Evolutionary conservation across 2,113 vertebrate species (phyloP), one percentile per base, ranked within the genome.

Genomic region (Leptosomus discolor): DNA sequence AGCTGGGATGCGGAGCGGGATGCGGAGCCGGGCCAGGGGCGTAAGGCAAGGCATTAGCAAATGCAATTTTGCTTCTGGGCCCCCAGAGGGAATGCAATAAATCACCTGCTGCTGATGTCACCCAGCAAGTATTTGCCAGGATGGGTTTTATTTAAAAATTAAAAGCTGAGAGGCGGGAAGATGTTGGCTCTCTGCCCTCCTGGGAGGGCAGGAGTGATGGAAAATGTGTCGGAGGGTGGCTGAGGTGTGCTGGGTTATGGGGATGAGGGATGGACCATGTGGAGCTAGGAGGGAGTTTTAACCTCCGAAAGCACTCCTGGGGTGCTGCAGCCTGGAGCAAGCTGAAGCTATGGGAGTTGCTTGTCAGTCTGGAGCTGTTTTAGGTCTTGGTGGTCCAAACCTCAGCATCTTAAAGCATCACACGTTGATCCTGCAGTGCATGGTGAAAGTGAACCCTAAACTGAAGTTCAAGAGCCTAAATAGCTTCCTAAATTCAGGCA

Each of bases 31-130:
- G 11, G 37, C 65, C 43, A 9, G 36, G 60, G 77, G 36, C 4
- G 11, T 58, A 17, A 61, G 39, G 58, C 3, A 2, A 92, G 37
- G 68, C 88, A 71, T 75, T 67, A 82, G 57, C 74, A 64, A 69
- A 85, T 26, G 74, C 56, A 75, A 51, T 92, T 70, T 53, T 23
- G 12, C 24, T 85, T 39, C 71, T 51, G 67, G 90, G 85, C 65
- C 82, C 71, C 93, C 1, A 0, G 51, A 63, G 93, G 54, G 80
- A 91, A 74, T 45, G 68, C 51, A 9, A 88, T 95, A 93, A 93
- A 95, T 90, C 88, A 79, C 84, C 75, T 73, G 63, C 61, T 53
- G 78, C 76, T 94, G 94, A 89, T 64, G 87, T 91, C 92, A 92
- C 76, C 70, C 36, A 0, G 71, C 46, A 78, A 85, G 70, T 43